phyloP scores from a whole-genome alignment of 1,140 invertebrate genomes.

The Psix sp. region DNA sequence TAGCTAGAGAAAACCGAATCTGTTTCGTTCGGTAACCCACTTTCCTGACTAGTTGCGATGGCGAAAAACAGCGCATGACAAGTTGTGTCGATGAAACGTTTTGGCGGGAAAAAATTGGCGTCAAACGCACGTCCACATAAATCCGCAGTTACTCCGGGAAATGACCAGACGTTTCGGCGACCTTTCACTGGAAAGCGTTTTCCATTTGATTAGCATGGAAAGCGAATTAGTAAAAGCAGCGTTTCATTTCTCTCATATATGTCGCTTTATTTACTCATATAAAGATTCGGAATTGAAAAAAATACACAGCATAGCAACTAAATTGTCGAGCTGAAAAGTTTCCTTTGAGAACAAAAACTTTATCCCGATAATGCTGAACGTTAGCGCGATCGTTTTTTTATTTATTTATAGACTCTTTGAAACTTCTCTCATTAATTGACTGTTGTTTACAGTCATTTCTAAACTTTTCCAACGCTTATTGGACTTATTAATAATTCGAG shows the following conservation, averaged over 20 bases:
- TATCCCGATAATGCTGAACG: no score
- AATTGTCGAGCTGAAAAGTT: no score
- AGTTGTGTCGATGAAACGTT: no score
- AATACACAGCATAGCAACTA: no score
- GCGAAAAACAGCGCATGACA: slow-evolving; percentile 16
- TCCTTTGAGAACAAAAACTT: no score
- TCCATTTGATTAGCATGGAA: slow-evolving; percentile 1
- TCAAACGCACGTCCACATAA: neutral
- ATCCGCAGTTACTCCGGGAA: neutral
- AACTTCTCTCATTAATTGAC: no score
- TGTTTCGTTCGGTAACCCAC: slow-evolving; percentile 27
- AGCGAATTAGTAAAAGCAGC: neutral
- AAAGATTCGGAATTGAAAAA: neutral
- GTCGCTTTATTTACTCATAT: neutral
- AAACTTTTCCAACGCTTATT: no score
- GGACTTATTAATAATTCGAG: no score
- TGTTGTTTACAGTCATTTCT: no score
- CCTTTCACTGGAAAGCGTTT: slow-evolving; percentile 2
- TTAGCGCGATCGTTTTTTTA: no score
- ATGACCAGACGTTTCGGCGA: neutral
- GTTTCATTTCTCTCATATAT: neutral
- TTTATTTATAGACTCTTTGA: no score
- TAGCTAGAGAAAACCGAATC: slow-evolving; percentile 18
- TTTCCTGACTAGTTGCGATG: slow-evolving; percentile 8
- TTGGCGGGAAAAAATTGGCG: neutral